These are phyloP conservation scores for Bursaphelenchus okinawaensis DNA, from an alignment of 2,888 invertebrate species.

Conservation along the genomic window DNA sequence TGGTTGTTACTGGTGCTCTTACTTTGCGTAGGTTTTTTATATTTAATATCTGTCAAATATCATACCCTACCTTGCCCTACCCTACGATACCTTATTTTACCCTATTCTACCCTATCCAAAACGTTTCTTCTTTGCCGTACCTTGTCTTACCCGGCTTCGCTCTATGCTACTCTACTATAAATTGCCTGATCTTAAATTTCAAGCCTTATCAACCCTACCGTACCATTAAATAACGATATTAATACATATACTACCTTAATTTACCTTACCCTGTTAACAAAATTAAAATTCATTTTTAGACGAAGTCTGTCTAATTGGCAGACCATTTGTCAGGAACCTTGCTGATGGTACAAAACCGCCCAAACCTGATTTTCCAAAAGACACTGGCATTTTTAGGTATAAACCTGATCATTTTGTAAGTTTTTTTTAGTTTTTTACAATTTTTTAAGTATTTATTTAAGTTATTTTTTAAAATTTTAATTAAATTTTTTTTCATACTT, in stretches of 20 bases:
- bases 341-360: background rate
- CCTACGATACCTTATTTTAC: no score
- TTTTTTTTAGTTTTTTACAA: background rate
- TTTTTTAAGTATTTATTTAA: background rate
- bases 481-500: background rate
- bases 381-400: background rate
- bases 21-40: background rate
- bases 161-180: no score
- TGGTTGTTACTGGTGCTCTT: constrained; percentile 1
- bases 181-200: no score
- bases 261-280: no score
- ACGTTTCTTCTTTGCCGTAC: no score
- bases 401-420: background rate
- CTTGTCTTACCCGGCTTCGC: no score
- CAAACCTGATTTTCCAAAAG: background rate
- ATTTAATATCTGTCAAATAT: background rate
- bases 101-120: no score
- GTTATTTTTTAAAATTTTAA: background rate
- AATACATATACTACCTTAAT: no score
- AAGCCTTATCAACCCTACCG: no score
- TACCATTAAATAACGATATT: no score
- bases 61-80: no score
- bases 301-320: background rate
- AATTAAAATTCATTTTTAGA: background rate
- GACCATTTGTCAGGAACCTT: background rate